phyloP scores from a whole-genome alignment of 2,113 vertebrate species.

The Microtus montanus region DNA sequence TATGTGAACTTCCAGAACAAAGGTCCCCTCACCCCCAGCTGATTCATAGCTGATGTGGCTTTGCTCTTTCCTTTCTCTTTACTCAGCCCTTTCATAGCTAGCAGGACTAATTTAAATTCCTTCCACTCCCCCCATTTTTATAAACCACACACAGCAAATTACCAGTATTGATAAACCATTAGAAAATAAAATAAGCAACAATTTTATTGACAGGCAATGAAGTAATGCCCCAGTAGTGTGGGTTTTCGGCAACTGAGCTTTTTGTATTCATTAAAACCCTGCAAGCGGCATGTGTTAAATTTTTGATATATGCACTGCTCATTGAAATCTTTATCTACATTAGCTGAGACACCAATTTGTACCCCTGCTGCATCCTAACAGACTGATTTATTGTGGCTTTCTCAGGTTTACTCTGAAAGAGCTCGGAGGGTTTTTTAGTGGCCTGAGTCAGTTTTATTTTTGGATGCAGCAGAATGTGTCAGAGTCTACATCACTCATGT shows the following conservation, averaged over 20 bases:
- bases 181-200: conserved; percentile 87
- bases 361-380: conserved; percentile 75
- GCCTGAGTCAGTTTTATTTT: conserved; percentile 77
- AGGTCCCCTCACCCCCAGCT: not conserved
- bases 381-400: conserved; percentile 82
- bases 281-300: conserved; percentile 79
- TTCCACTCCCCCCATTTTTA: conserved; percentile 73
- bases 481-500: conserved; percentile 74
- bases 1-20: fast-evolving
- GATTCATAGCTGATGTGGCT: not conserved
- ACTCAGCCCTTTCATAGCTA: conserved; percentile 58
- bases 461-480: conserved; percentile 78
- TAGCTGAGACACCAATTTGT: conserved; percentile 80
- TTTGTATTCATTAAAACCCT: conserved; percentile 85
- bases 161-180: conserved; percentile 86
- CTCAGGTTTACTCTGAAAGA: conserved; percentile 77
- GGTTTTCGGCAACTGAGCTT: conserved; percentile 81
- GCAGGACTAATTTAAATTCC: conserved; percentile 80
- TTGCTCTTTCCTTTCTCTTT: not conserved
- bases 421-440: conserved; percentile 74
- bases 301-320: conserved; percentile 81
- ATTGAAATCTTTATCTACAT: conserved; percentile 82
- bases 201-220: conserved; percentile 82
- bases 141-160: conserved; percentile 85
- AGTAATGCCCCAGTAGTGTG: conserved; percentile 76